Conservation (phyloP, 2,888 invertebrate species). For the Rhingia campestris region DNA sequence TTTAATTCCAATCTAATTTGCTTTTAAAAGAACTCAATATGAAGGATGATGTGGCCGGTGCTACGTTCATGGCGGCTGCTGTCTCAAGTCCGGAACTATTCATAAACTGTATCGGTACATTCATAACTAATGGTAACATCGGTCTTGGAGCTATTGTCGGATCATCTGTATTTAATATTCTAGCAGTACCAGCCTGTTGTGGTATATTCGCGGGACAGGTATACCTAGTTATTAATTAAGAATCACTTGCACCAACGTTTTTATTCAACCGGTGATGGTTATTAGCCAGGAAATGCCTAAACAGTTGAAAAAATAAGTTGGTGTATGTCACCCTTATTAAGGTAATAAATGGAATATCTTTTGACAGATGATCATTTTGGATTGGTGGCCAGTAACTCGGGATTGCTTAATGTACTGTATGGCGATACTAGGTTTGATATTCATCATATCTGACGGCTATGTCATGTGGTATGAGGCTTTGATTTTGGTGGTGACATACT, state of each 20-base stretch:
- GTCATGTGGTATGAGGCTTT: conserved; percentile 94
- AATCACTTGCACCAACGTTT: background rate
- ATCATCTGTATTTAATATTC: conserved; percentile 92
- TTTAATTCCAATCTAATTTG: conserved; percentile 25
- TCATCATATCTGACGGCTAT: conserved; percentile 91
- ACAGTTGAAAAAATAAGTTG: no score
- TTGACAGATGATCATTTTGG: conserved; percentile 88
- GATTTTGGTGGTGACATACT: conserved; percentile 87
- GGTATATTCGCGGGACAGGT: conserved; percentile 91
- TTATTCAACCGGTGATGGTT: background rate
- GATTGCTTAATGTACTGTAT: conserved; percentile 92
- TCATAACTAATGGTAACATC: conserved; percentile 92
- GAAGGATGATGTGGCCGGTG: conserved; percentile 94
- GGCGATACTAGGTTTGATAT: conserved; percentile 91
- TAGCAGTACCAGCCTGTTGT: conserved; percentile 91
- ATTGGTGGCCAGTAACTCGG: conserved; percentile 93
- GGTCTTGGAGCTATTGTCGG: conserved; percentile 93
- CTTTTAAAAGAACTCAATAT: conserved; percentile 87
- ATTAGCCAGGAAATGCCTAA: no score
- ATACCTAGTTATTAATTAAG: background rate
- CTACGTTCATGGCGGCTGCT: conserved; percentile 97
- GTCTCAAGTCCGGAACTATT: conserved; percentile 95
- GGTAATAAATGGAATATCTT: background rate
- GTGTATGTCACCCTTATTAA: no score
- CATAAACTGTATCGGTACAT: conserved; percentile 93